Base-by-base conservation (phyloP, 2,113 vertebrate species). In the Rhinoptilus africanus region DNA sequence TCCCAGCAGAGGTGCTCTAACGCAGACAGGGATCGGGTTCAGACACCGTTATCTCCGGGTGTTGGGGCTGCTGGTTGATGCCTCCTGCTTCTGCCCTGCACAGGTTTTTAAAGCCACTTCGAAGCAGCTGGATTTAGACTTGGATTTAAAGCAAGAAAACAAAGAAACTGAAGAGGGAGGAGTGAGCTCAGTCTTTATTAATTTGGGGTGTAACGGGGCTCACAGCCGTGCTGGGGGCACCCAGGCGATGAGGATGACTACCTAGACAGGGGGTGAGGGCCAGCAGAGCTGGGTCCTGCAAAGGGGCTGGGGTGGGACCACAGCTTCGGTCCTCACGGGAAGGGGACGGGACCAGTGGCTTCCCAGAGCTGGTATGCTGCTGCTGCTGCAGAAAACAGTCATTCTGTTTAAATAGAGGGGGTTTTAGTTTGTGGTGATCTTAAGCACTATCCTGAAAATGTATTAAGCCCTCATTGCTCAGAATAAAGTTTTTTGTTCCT, bases 291-390 rank as follows among this genome's bases (percentile, higher is more conserved):
- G 1, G 23, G 5, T 21, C 16, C 73, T 17, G 17, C 3, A 1
- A 10, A 27, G 27, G 37, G 43, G 14, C 30, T 34, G 51, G 30
- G 10, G 3, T 60, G 73, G 67, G 27, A 67, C 26, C 3, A 19
- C 0, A 0, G 4, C 26, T 66, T 51, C 41, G 8, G 69, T 19
- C 12, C 56, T 56, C 3, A 1, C 3, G 1, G 32, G 21, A 53
- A 82, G 37, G 37, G 50, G 5, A 30, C 47, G 21, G 69, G 43
- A 34, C 66, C 4, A 1, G 19, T 0, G 0, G 4, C 34, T 66
- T 51, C 41, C 47, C 4, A 0, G 16, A 28, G 63, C 30, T 54
- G 75, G 8, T 6, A 5, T 8, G 0, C 19, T 39, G 39, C 26
- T 2, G 39, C 26, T 2, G 1, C 87, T 54, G 39, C 4, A 7